Evolutionary conservation across 2,797 vertebrate species (phyloP), one percentile per base, ranked within the genome.

Genomic region (Melopsittacus undulatus): DNA sequence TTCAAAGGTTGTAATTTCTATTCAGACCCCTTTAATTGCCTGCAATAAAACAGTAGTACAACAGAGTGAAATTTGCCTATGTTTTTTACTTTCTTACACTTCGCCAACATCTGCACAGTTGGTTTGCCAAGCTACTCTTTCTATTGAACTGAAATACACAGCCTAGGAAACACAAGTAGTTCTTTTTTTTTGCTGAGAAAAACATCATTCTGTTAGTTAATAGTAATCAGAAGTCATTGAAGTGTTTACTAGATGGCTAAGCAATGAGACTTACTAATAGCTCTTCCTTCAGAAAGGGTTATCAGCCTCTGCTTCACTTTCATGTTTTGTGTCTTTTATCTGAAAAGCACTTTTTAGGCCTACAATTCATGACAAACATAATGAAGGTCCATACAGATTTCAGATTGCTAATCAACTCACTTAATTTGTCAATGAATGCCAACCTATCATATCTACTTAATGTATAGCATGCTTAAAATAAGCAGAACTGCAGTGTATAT

Each of bases 281-380:
- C 95, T 91, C 75, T 97, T 97, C 80, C 69, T 94, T 94, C 93
- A 94, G 94, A 92, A 97, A 96, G 79, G 95, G 93, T 97, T 97
- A 97, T 98, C 95, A 86, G 91, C 48, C 85, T 87, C 91, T 92
- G 73, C 90, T 97, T 97, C 89, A 83, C 97, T 98, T 98, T 98
- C 96, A 98, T 97, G 97, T 97, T 96, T 92, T 94, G 81, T 52
- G 93, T 96, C 96, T 97, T 98, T 98, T 97, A 98, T 98, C 98
- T 98, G 36, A 88, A 82, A 96, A 92, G 79, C 90, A 97, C 85
- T 91, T 97, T 97, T 97, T 97, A 97, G 94, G 78, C 66, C 94
- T 84, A 87, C 83, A 59, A 94, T 94, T 97, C 94, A 96, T 91
- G 72, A 97, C 97, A 96, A 96, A 96, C 94, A 94, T 83, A 94